phyloP scores from a whole-genome alignment of 2,888 invertebrate species.

The Colletes collaris region DNA sequence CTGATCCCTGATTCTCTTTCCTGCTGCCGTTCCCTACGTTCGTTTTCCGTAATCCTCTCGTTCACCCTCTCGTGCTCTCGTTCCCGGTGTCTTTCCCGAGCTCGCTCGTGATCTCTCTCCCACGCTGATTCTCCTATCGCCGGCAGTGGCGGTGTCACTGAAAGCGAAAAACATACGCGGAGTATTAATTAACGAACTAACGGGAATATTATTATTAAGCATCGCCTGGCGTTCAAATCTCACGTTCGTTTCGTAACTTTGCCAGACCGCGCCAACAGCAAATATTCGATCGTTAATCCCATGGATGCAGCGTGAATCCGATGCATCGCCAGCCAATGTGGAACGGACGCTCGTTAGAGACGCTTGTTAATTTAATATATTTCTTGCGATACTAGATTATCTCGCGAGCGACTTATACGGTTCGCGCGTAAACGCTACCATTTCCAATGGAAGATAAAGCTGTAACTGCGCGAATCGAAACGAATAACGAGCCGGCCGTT shows the following conservation, averaged over 20 bases:
- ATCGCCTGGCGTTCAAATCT: not conserved
- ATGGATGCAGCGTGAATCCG: not conserved
- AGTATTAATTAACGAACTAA: constrained; percentile 34
- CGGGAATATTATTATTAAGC: constrained; percentile 18
- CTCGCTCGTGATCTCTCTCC: constrained; percentile 75
- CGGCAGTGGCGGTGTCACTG: constrained; percentile 78
- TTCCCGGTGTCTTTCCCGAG: constrained; percentile 63
- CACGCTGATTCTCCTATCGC: constrained; percentile 75
- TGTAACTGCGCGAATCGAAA: constrained; percentile 17
- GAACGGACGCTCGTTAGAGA: constrained; percentile 9
- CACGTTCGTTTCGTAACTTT: constrained; percentile 30
- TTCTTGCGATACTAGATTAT: constrained; percentile 36
- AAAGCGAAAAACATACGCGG: constrained; percentile 47
- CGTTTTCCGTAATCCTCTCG: constrained; percentile 68
- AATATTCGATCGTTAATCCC: constrained; percentile 7
- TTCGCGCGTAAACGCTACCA: constrained; percentile 24
- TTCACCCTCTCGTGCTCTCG: constrained; percentile 66
- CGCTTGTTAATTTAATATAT: constrained; percentile 45
- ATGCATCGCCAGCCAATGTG: not conserved
- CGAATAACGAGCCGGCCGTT: constrained; percentile 42
- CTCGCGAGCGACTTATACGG: constrained; percentile 6
- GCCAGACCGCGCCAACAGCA: not conserved
- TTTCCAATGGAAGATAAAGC: constrained; percentile 31
- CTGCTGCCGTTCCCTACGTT: constrained; percentile 65
- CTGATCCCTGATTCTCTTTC: constrained; percentile 70